phyloP scores from a whole-genome alignment of 2,113 vertebrate species.

The Siniperca knerii region DNA sequence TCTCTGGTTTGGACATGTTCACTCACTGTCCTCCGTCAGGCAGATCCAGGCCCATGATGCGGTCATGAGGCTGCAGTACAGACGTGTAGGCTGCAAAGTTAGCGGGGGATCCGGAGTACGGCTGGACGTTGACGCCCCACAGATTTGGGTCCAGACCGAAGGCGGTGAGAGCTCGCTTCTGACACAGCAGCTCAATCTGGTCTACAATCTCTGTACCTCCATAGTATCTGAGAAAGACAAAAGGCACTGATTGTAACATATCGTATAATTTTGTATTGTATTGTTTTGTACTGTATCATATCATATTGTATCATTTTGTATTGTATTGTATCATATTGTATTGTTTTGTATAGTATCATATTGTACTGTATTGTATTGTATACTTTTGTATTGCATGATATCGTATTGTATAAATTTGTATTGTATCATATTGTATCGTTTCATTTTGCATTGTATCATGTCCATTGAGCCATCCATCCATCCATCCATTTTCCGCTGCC shows the following conservation, averaged over 20 bases:
- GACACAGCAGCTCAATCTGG: conserved; percentile 92
- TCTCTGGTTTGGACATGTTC: background rate
- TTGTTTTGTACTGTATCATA: background rate
- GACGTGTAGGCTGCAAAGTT: conserved; percentile 94
- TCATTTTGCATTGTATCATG: background rate
- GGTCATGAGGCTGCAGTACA: conserved; percentile 91
- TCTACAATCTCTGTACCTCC: conserved; percentile 93
- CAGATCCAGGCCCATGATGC: conserved; percentile 95
- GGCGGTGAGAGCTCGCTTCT: conserved; percentile 87
- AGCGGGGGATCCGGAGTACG: conserved; percentile 94
- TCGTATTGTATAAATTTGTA: background rate
- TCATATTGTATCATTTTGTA: background rate
- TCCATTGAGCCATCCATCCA: too few species aligned
- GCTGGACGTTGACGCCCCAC: conserved; percentile 95
- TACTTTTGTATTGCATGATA: too few species aligned
- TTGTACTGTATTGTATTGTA: background rate
- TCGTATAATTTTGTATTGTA: fast-evolving
- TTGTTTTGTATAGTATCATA: background rate
- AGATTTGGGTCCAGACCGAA: conserved; percentile 87
- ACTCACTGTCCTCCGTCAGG: conserved; percentile 94
- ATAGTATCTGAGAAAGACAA: conserved; percentile 87
- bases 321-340: background rate
- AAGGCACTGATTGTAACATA: background rate
- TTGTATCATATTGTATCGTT: background rate
- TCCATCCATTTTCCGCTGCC: too few species aligned